Percentiles rank a stretch among this genome's conserved stretches.
These are phyloP conservation scores for Phaenicophaeus curvirostris DNA, from an alignment of 2,797 vertebrate species.

Conservation along the genomic window DNA sequence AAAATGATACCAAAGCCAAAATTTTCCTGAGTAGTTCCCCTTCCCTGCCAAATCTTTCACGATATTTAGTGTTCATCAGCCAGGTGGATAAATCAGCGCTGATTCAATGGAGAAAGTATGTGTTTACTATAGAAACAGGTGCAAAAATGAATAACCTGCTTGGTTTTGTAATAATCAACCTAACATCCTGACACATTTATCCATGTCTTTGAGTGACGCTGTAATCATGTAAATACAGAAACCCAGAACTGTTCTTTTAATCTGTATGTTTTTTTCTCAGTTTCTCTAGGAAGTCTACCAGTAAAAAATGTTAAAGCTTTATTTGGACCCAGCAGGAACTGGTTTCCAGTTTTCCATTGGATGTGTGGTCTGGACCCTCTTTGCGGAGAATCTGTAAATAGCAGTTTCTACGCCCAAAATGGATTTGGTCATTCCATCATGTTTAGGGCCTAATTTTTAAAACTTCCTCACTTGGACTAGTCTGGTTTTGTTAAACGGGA, in stretches of 20 bases:
- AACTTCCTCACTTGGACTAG: not conserved
- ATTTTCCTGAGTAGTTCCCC: not conserved
- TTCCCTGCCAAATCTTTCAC: not conserved
- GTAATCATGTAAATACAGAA: not conserved
- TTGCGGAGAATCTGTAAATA: not conserved
- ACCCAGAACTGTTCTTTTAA: not conserved
- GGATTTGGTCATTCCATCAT: not conserved
- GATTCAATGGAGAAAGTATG: not conserved
- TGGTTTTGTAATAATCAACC: not conserved
- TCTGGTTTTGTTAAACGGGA: not conserved
- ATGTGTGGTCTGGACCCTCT: not conserved
- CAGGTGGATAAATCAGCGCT: slow-evolving; percentile 15
- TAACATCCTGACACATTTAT: not conserved
- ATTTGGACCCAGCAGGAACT: not conserved
- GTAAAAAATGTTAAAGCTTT: not conserved
- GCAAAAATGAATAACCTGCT: slow-evolving; percentile 11
- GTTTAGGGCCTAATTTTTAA: not conserved
- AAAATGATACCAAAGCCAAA: not conserved
- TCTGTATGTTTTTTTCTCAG: not conserved
- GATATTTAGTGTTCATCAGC: not conserved
- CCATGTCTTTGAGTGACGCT: not conserved
- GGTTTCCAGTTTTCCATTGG: not conserved
- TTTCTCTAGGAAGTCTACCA: not conserved
- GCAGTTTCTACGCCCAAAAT: not conserved
- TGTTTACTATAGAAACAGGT: slow-evolving; percentile 18